A percentile compares a stretch with the other conserved stretches of the same genome.
Evolutionary conservation across 2,797 vertebrate species (phyloP).

Genomic region (Hylomyscus alleni): DNA sequence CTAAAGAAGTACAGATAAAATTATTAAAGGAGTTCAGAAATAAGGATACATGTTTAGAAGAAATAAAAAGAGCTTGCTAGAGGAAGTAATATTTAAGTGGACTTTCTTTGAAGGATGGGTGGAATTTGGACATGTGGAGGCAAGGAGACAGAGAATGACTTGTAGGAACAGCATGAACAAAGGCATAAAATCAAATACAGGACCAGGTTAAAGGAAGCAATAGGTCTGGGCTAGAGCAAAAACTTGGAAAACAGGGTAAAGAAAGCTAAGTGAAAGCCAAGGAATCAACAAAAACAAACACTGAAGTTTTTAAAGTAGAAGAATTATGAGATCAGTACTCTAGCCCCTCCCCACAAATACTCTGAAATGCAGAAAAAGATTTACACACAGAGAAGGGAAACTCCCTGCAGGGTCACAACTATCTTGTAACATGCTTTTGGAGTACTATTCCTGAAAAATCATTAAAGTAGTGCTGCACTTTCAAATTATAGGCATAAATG

Average conservation of each 20-base stretch:
- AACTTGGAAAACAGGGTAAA: not conserved
- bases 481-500: constrained; percentile 61
- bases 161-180: constrained; percentile 45
- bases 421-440: constrained; percentile 48
- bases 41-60: not conserved
- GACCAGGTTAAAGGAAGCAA: not conserved
- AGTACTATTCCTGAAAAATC: constrained; percentile 50
- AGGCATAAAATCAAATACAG: not conserved
- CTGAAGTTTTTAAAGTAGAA: constrained; percentile 19
- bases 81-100: constrained; percentile 35
- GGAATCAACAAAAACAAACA: constrained; percentile 36
- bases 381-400: not conserved
- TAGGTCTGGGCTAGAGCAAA: constrained; percentile 18
- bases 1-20: constrained; percentile 59
- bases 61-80: constrained; percentile 14
- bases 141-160: not conserved
- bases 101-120: constrained; percentile 25
- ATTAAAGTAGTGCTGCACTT: constrained; percentile 37
- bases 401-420: constrained; percentile 33
- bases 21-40: constrained; percentile 61
- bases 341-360: not conserved
- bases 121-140: constrained; percentile 28
- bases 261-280: not conserved
- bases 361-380: constrained; percentile 47
- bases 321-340: constrained; percentile 18